phyloP scores from a whole-genome alignment of 1,140 invertebrate genomes.

The Drosophila sp. region DNA sequence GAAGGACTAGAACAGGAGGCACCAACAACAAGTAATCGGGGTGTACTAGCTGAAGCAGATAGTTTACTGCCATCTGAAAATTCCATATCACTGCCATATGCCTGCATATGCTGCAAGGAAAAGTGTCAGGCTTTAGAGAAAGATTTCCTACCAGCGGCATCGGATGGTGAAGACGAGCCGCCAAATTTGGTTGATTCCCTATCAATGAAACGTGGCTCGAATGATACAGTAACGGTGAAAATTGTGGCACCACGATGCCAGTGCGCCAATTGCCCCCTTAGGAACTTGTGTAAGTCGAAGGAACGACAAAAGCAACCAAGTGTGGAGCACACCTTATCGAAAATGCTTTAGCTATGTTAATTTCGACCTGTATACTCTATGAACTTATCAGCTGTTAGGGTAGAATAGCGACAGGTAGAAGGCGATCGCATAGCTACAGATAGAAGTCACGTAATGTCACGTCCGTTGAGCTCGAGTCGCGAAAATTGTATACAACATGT shows the following conservation, averaged over 20 bases:
- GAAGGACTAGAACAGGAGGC: not conserved
- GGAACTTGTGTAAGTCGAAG: conserved; percentile 72
- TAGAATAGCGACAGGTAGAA: too few relatives aligned
- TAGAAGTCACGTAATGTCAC: conserved; percentile 39
- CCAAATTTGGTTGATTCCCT: conserved; percentile 31
- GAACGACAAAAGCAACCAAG: not conserved
- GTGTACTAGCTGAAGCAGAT: not conserved
- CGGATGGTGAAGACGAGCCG: conserved; percentile 32
- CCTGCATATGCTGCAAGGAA: conserved; percentile 51
- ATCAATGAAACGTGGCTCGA: conserved; percentile 29
- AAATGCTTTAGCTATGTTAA: conserved; percentile 71
- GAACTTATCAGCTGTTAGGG: conserved; percentile 1
- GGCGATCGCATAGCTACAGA: conserved; percentile 1
- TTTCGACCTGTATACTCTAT: conserved; percentile 38
- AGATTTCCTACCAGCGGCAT: conserved; percentile 39
- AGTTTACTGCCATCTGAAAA: conserved; percentile 16
- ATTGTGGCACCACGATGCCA: conserved; percentile 55
- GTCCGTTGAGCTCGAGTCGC: conserved; percentile 47
- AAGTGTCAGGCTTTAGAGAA: conserved; percentile 32
- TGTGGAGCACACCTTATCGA: conserved; percentile 47
- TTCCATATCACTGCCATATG: conserved; percentile 39
- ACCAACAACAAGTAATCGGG: conserved; percentile 21
- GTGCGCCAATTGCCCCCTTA: conserved; percentile 76
- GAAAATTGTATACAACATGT: conserved; percentile 62
- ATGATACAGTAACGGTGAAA: conserved; percentile 49